Evolutionary conservation across 1,140 invertebrate genomes (phyloP), one percentile per base, ranked within the genome.

Genomic region (Lepidurus apus): DNA sequence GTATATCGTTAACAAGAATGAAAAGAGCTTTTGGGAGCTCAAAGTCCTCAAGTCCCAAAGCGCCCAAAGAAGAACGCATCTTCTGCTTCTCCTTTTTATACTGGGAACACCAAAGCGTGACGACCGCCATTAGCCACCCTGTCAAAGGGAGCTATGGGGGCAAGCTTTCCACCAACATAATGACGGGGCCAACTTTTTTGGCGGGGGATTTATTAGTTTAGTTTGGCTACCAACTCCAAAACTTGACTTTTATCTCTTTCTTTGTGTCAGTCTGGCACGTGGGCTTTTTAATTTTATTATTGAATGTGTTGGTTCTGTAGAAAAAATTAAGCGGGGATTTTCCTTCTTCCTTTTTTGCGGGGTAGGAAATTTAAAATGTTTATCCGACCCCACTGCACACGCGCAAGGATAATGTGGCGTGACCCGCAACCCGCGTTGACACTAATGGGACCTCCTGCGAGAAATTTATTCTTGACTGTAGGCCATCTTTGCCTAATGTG

Each of bases 391-490:
- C 53, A 21, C 1, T 21, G 17, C 1, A 4, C 53, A 21, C 21
- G 53, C 53, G n/a, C 17, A 65, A 65, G 9, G 53, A 2, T 65
- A 65, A 65, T 65, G 13, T 17, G 53, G 53, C 53, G 6, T 65
- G 53, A 65, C 53, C 53, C 21, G 53, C 53, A 65, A 65, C 53
- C 53, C 53, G 53, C 53, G 53, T 65, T 65, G 53, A 65, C 53
- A 65, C 53, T 65, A 65, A 65, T 65, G 53, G 21, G 53, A 65
- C 53, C 53, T 21, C 13, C 53, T 65, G 53, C 8, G 17, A 65
- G 13, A 34, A 65, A 65, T 65, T 13, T 65, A 65, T 65, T 65
- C 53, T 65, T 34, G 21, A 65, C 53, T 65, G 53, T 65, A n/a
- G 53, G 53, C 53, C 21, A 65, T 21, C 53, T 65, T 65, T 17